phyloP scores from a whole-genome alignment of 2,888 invertebrate species.

The Nebria brevicollis region DNA sequence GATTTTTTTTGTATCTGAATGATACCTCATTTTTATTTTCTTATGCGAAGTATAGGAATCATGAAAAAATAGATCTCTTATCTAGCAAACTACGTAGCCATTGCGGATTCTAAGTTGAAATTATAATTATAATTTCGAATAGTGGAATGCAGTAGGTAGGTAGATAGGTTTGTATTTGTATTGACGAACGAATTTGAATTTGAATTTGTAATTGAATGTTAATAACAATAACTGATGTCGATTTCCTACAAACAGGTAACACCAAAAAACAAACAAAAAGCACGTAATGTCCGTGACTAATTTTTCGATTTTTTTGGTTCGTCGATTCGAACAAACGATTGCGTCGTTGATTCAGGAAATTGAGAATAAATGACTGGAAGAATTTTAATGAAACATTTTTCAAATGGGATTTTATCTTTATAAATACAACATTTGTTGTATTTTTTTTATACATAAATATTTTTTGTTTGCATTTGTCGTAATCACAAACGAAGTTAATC shows the following conservation, averaged over 20 bases:
- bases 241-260: constrained; percentile 37
- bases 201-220: constrained; percentile 51
- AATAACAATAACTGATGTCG: constrained; percentile 49
- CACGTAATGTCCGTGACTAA: constrained; percentile 48
- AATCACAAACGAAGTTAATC: constrained; percentile 63
- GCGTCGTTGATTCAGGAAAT: constrained; percentile 53
- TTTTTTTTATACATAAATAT: constrained; percentile 7
- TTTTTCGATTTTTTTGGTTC: constrained; percentile 48
- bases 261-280: constrained; percentile 3
- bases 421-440: constrained; percentile 46
- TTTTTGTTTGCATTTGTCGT: constrained; percentile 58
- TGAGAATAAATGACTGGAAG: constrained; percentile 61
- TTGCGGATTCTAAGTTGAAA: too few species aligned
- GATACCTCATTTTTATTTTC: too few species aligned
- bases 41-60: too few species aligned
- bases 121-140: too few species aligned
- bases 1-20: too few species aligned
- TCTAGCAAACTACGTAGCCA: too few species aligned
- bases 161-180: constrained; percentile 39
- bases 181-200: too few species aligned
- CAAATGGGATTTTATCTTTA: constrained; percentile 57
- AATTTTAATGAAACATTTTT: constrained; percentile 63
- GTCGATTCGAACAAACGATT: constrained; percentile 48
- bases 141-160: too few species aligned
- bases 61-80: too few species aligned